phyloP scores from a whole-genome alignment of 2,888 invertebrate species.

The Spatulosminthurus flaviceps region DNA sequence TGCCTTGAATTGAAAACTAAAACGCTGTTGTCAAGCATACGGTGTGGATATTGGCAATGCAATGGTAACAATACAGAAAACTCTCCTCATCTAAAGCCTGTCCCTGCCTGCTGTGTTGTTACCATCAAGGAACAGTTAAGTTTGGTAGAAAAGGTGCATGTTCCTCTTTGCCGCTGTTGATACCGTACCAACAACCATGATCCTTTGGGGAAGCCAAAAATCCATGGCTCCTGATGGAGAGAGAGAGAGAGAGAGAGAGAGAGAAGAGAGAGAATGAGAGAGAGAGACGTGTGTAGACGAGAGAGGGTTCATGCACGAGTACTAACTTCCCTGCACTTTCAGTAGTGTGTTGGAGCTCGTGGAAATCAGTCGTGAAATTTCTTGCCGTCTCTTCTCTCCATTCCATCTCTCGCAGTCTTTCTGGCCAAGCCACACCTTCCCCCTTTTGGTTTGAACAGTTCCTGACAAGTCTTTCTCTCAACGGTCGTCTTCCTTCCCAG shows the following conservation, averaged over 20 bases:
- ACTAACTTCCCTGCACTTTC: slow-evolving; percentile 31
- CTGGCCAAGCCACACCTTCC: slow-evolving; percentile 27
- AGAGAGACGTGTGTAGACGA: slow-evolving; percentile 19
- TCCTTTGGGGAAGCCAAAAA: neutral
- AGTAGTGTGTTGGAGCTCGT: slow-evolving; percentile 43
- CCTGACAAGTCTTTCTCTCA: neutral
- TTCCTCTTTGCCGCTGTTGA: slow-evolving; percentile 6
- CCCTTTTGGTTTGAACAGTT: slow-evolving; percentile 18
- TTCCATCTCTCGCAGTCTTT: slow-evolving; percentile 6
- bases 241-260: slow-evolving; percentile 33
- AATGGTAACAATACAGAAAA: slow-evolving; percentile 29
- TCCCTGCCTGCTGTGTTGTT: slow-evolving; percentile 3
- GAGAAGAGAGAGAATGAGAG: slow-evolving; percentile 33
- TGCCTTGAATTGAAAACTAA: slow-evolving; percentile 22
- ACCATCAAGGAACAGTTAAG: slow-evolving; percentile 28
- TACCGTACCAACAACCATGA: neutral
- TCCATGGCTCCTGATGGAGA: neutral
- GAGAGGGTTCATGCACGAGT: slow-evolving; percentile 47
- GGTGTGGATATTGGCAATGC: slow-evolving; percentile 34
- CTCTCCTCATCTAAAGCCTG: slow-evolving; percentile 23
- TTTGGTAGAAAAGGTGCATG: slow-evolving; percentile 32
- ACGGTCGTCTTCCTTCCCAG: neutral
- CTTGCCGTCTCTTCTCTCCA: slow-evolving; percentile 24
- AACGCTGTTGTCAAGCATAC: neutral
- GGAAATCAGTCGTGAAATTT: slow-evolving; percentile 52